Conservation (phyloP, 2,113 vertebrate species). For the Thinocorus orbignyianus region DNA sequence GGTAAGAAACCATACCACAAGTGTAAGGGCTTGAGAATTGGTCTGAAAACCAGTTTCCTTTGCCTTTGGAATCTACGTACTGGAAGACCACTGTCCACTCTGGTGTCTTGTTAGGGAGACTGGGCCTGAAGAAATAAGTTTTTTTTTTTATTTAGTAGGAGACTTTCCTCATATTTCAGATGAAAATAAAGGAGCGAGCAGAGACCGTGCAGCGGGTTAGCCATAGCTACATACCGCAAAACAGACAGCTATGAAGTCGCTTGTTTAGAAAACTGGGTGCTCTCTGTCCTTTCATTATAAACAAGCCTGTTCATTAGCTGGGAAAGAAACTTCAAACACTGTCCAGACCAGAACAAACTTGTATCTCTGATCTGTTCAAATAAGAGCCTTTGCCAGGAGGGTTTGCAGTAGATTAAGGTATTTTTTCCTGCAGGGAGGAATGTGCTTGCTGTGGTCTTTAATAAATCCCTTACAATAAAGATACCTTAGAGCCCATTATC, state of each 20-base stretch:
- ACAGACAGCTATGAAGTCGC: background rate
- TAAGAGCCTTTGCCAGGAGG: background rate
- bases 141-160: background rate
- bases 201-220: background rate
- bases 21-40: background rate
- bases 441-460: slow-evolving; percentile 23
- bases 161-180: background rate
- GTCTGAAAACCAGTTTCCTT: background rate
- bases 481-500: background rate
- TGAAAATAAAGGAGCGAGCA: background rate
- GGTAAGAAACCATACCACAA: background rate
- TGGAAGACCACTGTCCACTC: background rate
- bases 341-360: slow-evolving; percentile 44
- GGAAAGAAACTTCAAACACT: slow-evolving; percentile 25
- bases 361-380: slow-evolving; percentile 45
- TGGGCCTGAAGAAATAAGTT: background rate
- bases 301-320: slow-evolving; percentile 27
- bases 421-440: slow-evolving; percentile 27
- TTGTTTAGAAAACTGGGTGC: slow-evolving; percentile 48
- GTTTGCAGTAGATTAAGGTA: slow-evolving; percentile 30
- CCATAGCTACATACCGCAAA: background rate
- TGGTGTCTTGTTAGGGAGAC: background rate
- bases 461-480: slow-evolving; percentile 19
- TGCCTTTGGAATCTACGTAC: background rate
- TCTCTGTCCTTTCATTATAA: slow-evolving; percentile 37